phyloP scores from a whole-genome alignment of 2,797 vertebrate genomes.

The Pagetopsis macropterus region DNA sequence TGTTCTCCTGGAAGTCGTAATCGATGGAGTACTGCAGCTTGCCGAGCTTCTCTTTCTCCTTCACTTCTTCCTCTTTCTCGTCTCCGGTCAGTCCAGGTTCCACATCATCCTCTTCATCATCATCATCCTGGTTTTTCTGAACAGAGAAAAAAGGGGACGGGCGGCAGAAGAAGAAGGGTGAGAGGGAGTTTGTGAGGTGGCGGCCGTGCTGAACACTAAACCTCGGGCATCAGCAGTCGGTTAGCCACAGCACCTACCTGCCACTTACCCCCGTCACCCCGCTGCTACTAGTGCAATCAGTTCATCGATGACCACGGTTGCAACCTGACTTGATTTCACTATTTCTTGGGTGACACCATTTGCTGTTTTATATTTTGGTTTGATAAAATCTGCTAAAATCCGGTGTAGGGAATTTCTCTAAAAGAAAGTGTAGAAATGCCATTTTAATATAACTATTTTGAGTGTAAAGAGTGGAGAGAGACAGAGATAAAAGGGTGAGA shows the following conservation, averaged over 20 bases:
- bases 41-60: conserved; percentile 95
- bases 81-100: conserved; percentile 92
- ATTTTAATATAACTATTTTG: conserved; percentile 17
- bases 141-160: conserved; percentile 57
- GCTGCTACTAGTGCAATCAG: conserved; percentile 79
- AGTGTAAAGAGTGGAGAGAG: conserved; percentile 35
- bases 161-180: conserved; percentile 43
- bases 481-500: conserved; percentile 32
- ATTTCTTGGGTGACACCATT: conserved; percentile 84
- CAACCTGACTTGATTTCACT: conserved; percentile 89
- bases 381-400: conserved; percentile 18
- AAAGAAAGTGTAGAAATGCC: conserved; percentile 19
- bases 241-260: conserved; percentile 82
- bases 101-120: conserved; percentile 89
- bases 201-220: conserved; percentile 62
- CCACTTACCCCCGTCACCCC: conserved; percentile 71
- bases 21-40: conserved; percentile 97
- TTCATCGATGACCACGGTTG: conserved; percentile 82
- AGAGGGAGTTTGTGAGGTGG: conserved; percentile 43
- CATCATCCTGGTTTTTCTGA: conserved; percentile 89
- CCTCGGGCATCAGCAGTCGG: conserved; percentile 62
- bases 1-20: conserved; percentile 95
- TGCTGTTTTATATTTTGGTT: conserved; percentile 58
- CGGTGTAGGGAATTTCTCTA: conserved; percentile 11
- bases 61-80: conserved; percentile 94